Percentiles rank a stretch among this genome's conserved stretches.
Conservation (phyloP, 2,888 invertebrate species). For the Rhagophthalmus giganteus region DNA sequence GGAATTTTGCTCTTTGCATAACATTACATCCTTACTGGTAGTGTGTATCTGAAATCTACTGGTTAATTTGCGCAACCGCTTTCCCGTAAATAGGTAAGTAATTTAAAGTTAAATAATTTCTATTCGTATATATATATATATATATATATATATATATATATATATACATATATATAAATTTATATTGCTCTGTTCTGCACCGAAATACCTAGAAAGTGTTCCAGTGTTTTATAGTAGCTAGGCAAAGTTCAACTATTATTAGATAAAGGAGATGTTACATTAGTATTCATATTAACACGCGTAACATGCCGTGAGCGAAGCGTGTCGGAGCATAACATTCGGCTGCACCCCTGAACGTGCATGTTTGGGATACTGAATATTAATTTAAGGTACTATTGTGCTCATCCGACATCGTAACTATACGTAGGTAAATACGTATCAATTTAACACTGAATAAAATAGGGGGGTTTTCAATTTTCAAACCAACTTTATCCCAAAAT, state of each 20-base stretch:
- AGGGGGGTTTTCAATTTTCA: slow-evolving; percentile 15
- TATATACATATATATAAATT: too few species aligned
- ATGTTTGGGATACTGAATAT: slow-evolving; percentile 18
- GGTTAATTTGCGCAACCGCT: too few species aligned
- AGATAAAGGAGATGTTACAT: slow-evolving; percentile 12
- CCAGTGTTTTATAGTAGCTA: not conserved
- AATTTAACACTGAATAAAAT: not conserved
- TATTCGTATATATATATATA: too few species aligned
- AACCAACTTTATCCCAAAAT: slow-evolving; percentile 23
- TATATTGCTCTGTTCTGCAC: too few species aligned
- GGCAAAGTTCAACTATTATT: not conserved
- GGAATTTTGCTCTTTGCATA: not conserved
- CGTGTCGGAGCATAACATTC: slow-evolving; percentile 19
- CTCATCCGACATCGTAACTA: not conserved
- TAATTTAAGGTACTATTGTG: slow-evolving; percentile 14
- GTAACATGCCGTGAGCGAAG: slow-evolving; percentile 17
- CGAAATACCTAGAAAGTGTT: not conserved
- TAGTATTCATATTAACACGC: slow-evolving; percentile 18
- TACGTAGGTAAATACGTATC: too few species aligned
- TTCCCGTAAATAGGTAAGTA: too few species aligned
- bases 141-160: too few species aligned
- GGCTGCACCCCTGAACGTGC: slow-evolving; percentile 17
- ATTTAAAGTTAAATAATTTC: too few species aligned
- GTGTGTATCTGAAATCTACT: too few species aligned
- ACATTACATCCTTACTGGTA: not conserved